Evolutionary conservation across 2,888 invertebrate genomes (phyloP).

Genomic region (Xestia c-nigrum): DNA sequence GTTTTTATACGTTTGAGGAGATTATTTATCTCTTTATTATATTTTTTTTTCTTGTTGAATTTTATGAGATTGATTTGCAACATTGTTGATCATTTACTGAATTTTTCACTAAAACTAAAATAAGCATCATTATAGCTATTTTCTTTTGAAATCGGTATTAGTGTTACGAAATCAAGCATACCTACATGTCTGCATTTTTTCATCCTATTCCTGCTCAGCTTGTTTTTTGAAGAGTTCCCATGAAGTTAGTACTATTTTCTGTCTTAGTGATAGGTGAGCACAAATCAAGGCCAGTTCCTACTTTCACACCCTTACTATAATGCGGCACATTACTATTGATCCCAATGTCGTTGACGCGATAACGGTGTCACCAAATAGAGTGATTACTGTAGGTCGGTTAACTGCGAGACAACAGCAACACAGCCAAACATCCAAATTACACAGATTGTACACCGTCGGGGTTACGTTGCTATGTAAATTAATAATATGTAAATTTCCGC

Average conservation of each 20-base stretch:
- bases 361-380: slow-evolving; percentile 66
- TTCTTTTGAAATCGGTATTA: not conserved
- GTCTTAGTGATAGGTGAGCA: not conserved
- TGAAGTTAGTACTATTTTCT: not conserved
- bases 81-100: not conserved
- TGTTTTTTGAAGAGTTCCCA: not conserved
- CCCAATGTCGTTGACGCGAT: slow-evolving; percentile 42
- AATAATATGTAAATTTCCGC: slow-evolving; percentile 89
- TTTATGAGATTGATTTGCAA: not conserved
- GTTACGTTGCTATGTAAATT: slow-evolving; percentile 85
- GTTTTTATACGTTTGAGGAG: not conserved
- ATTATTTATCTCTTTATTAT: not conserved
- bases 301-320: slow-evolving; percentile 43
- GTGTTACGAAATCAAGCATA: no score
- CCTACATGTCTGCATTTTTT: not conserved
- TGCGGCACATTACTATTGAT: slow-evolving; percentile 55
- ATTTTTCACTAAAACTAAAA: not conserved
- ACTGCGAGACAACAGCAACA: slow-evolving; percentile 78
- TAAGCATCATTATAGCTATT: not conserved
- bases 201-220: not conserved
- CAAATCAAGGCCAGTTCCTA: slow-evolving; percentile 23
- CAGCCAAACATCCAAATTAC: slow-evolving; percentile 85
- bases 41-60: not conserved
- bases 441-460: slow-evolving; percentile 84
- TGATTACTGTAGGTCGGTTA: slow-evolving; percentile 60